These are phyloP conservation scores for Monopterus albus DNA, from an alignment of 2,113 vertebrate genomes.

Conservation along the genomic window DNA sequence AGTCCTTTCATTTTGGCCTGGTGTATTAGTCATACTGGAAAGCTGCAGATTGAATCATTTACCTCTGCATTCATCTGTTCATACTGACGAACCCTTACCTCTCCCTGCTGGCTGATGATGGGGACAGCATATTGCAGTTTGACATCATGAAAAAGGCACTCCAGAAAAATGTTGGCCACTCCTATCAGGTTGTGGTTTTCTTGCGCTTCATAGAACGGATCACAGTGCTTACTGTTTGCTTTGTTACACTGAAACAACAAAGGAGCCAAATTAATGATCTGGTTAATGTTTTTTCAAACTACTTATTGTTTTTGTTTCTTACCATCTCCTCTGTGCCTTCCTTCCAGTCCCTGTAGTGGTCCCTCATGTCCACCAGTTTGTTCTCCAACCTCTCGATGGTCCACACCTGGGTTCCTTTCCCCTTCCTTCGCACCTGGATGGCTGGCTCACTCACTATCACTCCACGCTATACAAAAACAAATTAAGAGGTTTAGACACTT, in stretches of 20 bases:
- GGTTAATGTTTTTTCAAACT: not conserved
- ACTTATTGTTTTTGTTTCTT: slow-evolving; percentile 31
- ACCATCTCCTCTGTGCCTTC: slow-evolving; percentile 83
- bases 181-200: slow-evolving; percentile 98
- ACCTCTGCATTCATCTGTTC: not conserved
- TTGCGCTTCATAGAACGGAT: slow-evolving; percentile 96
- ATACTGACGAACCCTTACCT: slow-evolving; percentile 82
- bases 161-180: slow-evolving; percentile 95
- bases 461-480: slow-evolving; percentile 84
- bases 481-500: not conserved
- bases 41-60: slow-evolving; percentile 16
- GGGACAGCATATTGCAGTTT: slow-evolving; percentile 96
- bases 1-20: not conserved
- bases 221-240: slow-evolving; percentile 84
- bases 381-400: slow-evolving; percentile 98
- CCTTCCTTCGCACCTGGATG: slow-evolving; percentile 94
- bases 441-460: slow-evolving; percentile 97
- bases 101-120: slow-evolving; percentile 99
- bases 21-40: not conserved
- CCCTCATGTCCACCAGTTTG: slow-evolving; percentile 97
- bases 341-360: slow-evolving; percentile 97
- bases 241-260: slow-evolving; percentile 81
- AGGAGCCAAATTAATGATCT: not conserved
- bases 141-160: slow-evolving; percentile 95
- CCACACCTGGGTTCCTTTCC: slow-evolving; percentile 95